phyloP scores from a whole-genome alignment of 2,888 invertebrate species.

The Callosobruchus maculatus region DNA sequence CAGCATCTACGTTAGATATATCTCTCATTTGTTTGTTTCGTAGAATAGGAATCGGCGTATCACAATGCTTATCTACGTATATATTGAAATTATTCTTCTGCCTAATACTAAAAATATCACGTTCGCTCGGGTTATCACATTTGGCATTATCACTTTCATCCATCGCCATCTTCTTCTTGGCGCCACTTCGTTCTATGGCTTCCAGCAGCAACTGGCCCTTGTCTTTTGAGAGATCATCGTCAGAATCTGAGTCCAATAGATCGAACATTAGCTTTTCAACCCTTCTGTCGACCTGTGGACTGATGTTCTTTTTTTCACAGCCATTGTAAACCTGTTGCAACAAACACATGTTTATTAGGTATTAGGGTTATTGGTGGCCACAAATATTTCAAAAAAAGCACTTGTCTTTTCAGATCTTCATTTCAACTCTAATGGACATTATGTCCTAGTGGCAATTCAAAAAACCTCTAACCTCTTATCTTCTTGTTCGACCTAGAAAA shows the following conservation, averaged over 20 bases:
- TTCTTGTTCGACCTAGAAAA: no score
- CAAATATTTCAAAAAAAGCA: no score
- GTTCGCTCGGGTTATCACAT: conserved; percentile 43
- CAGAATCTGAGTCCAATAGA: conserved; percentile 18
- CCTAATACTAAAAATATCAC: conserved; percentile 49
- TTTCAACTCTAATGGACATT: no score
- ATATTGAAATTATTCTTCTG: conserved; percentile 40
- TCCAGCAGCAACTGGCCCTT: conserved; percentile 44
- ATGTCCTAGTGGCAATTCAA: no score
- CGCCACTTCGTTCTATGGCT: conserved; percentile 45
- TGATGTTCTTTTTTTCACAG: conserved; percentile 15
- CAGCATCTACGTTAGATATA: conserved; percentile 24
- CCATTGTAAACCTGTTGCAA: background rate
- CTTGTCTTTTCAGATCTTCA: no score
- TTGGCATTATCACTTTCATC: conserved; percentile 38
- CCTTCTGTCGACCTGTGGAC: conserved; percentile 18
- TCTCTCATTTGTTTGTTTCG: conserved; percentile 26
- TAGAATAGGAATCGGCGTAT: conserved; percentile 39
- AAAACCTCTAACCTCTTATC: no score
- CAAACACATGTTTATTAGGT: background rate
- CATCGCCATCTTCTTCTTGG: conserved; percentile 30
- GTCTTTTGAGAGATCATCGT: conserved; percentile 43
- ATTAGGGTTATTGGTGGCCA: no score
- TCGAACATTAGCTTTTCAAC: conserved; percentile 5
- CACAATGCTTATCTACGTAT: conserved; percentile 45